Conservation (phyloP, 2,113 vertebrate genomes). For the Sula dactylatra region DNA sequence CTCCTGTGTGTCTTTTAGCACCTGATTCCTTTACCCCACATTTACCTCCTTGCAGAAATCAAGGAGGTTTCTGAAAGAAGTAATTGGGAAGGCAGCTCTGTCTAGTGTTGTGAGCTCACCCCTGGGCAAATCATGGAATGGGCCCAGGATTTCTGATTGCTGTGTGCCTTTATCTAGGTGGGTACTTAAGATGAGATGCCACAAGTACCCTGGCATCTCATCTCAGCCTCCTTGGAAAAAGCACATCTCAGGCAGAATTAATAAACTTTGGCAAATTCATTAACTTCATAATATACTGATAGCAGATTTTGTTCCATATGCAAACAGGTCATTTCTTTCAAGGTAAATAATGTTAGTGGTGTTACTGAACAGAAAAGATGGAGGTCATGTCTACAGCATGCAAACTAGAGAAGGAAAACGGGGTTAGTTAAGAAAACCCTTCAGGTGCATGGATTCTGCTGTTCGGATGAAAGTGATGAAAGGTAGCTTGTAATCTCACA, state of each 20-base stretch:
- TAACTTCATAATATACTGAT: background rate
- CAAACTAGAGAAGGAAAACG: conserved; percentile 39
- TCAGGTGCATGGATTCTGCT: background rate
- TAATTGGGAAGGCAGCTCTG: background rate
- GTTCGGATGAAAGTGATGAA: conserved; percentile 29
- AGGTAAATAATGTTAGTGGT: conserved; percentile 4
- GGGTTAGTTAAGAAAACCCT: background rate
- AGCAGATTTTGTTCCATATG: conserved; percentile 9
- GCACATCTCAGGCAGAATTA: background rate
- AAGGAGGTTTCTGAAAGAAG: background rate
- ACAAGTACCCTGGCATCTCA: background rate
- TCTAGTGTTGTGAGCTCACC: background rate
- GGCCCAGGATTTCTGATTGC: background rate
- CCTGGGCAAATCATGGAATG: background rate
- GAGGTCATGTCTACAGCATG: conserved; percentile 24
- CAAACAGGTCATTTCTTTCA: background rate
- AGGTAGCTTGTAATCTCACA: conserved; percentile 43
- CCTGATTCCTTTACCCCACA: background rate
- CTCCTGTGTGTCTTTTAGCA: background rate
- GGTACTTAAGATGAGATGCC: background rate
- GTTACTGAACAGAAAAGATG: conserved; percentile 29
- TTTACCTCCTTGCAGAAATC: background rate
- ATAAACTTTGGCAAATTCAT: conserved; percentile 15
- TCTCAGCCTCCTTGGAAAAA: background rate
- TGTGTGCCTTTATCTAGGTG: background rate